Evolutionary conservation across 2,797 vertebrate species (phyloP).

Genomic region (Hippoglossus hippoglossus): DNA sequence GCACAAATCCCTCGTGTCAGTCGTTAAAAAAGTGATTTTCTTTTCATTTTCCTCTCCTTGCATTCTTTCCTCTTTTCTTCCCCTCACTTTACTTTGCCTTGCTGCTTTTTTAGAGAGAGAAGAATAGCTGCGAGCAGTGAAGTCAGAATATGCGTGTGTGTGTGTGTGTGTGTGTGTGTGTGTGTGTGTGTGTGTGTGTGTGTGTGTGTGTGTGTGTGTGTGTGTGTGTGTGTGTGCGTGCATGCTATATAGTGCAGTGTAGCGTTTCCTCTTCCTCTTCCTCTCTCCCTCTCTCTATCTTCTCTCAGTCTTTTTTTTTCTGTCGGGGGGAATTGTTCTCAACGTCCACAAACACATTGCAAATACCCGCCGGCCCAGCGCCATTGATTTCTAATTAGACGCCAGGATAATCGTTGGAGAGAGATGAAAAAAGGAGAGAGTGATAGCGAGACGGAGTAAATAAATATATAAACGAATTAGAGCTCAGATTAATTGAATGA

Average conservation of each 20-base stretch:
- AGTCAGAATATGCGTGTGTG: constrained; percentile 58
- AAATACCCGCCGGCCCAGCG: constrained; percentile 88
- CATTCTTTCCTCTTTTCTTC: constrained; percentile 40
- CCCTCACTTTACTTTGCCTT: constrained; percentile 51
- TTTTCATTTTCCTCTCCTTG: constrained; percentile 79
- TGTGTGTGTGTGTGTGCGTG: not conserved
- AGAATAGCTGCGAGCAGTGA: constrained; percentile 82
- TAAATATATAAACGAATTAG: constrained; percentile 85
- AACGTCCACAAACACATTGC: constrained; percentile 91
- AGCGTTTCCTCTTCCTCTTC: constrained; percentile 77
- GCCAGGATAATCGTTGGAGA: constrained; percentile 89
- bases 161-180: constrained; percentile 42
- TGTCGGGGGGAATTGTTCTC: constrained; percentile 87
- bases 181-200: constrained; percentile 1
- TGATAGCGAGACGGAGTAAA: constrained; percentile 79
- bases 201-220: constrained; percentile 41
- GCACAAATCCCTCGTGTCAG: constrained; percentile 71
- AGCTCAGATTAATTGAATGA: constrained; percentile 81
- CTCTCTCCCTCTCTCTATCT: constrained; percentile 75
- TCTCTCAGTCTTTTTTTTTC: constrained; percentile 68
- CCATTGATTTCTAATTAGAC: constrained; percentile 93
- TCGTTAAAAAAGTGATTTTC: constrained; percentile 76
- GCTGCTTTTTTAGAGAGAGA: constrained; percentile 69
- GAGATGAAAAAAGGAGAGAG: constrained; percentile 82
- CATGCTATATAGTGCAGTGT: constrained; percentile 53